These are phyloP conservation scores for Aramus guarauna DNA, from an alignment of 2,113 vertebrate genomes.

Conservation along the genomic window DNA sequence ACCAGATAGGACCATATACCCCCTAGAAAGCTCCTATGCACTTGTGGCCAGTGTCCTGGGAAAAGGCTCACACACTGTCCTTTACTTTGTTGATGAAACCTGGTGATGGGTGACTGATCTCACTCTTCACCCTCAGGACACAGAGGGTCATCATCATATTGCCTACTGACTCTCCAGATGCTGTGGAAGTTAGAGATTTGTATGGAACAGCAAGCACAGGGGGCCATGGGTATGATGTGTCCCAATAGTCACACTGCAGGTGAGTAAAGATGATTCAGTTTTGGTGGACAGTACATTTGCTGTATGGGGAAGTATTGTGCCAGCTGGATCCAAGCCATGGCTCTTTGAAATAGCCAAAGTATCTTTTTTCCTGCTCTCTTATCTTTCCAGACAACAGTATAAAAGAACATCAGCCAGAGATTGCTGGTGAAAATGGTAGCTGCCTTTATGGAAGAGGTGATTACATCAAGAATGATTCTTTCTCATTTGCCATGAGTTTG, in stretches of 20 bases:
- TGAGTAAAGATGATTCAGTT: not conserved
- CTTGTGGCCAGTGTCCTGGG: not conserved
- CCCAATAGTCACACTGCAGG: not conserved
- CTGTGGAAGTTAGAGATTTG: not conserved
- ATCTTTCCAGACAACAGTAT: not conserved
- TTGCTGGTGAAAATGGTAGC: not conserved
- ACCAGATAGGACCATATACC: not conserved
- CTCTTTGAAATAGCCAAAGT: not conserved
- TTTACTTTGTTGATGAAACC: not conserved
- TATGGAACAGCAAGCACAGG: not conserved
- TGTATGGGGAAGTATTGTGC: not conserved
- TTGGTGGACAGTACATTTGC: not conserved
- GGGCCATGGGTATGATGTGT: fast-evolving
- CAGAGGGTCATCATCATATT: fast-evolving
- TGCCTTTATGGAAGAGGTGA: not conserved
- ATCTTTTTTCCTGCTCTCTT: not conserved
- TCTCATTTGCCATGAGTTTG: not conserved
- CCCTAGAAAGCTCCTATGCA: not conserved
- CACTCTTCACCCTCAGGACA: not conserved
- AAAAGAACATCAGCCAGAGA: not conserved
- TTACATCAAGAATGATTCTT: not conserved
- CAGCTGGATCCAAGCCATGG: not conserved
- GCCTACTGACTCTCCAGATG: not conserved
- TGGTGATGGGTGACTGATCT: not conserved
- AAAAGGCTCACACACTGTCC: not conserved